Percentiles rank a stretch among this genome's conserved stretches.
These are phyloP conservation scores for Gymnarchus niloticus DNA, from an alignment of 2,113 vertebrate species.

Conservation along the genomic window DNA sequence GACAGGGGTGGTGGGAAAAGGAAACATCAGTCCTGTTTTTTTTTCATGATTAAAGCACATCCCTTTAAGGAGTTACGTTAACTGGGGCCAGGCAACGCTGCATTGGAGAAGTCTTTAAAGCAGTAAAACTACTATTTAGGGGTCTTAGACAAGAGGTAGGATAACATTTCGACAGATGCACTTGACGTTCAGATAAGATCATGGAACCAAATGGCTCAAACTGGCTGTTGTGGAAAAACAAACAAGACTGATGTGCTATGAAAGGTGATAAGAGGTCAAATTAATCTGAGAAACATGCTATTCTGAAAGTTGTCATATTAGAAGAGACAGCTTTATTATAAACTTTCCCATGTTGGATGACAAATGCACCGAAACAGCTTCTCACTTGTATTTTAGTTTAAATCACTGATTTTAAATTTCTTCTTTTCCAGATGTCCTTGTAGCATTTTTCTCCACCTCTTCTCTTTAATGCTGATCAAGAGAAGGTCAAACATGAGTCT, in stretches of 20 bases:
- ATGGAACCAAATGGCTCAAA: background rate
- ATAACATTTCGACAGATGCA: background rate
- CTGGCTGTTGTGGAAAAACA: background rate
- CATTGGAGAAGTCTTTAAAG: background rate
- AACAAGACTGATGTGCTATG: background rate
- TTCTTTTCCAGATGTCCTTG: background rate
- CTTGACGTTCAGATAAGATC: background rate
- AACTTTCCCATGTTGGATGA: background rate
- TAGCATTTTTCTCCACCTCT: background rate
- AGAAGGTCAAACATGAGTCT: conserved; percentile 1
- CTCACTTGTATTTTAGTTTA: background rate
- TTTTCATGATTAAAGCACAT: conserved; percentile 75
- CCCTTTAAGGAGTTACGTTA: conserved; percentile 18
- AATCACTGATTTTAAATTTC: too few relatives aligned
- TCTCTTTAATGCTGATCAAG: background rate
- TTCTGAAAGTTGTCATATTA: background rate
- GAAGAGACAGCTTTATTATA: background rate
- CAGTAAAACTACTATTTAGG: background rate
- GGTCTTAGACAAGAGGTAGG: background rate
- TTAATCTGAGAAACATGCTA: background rate
- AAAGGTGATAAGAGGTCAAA: background rate
- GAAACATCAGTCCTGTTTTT: conserved; percentile 80
- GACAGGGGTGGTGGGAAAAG: conserved; percentile 71
- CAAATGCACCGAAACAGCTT: background rate
- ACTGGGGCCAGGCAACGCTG: background rate